Evolutionary conservation across 1,140 invertebrate genomes (phyloP), one percentile per base, ranked within the genome.

Genomic region (Nylanderia fulva): DNA sequence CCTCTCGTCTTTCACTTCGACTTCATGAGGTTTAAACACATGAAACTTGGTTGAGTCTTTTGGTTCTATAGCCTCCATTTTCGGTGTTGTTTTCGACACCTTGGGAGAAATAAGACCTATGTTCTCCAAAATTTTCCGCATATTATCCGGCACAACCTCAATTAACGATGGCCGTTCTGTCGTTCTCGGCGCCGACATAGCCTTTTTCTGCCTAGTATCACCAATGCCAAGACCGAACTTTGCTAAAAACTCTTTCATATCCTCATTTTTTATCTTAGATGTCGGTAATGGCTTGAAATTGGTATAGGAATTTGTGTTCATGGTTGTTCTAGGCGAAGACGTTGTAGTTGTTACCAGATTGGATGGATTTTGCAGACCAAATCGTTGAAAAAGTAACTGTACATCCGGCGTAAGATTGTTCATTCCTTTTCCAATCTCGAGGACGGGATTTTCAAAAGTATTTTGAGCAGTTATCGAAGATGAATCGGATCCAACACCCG

Each of bases 241-340:
- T 0, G 95, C 94, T 24, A 96, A 85, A 39, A 96, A 95, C 13
- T 95, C 93, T 77, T 94, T 95, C 96, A 96, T 96, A 48, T 96
- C 96, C 45, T 94, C 90, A 63, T 95, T 94, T 42, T 92, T 92
- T 0, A 94, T 88, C 5, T 84, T 88, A 11, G 93, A 93, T 15
- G 93, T 93, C 11, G 96, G 96, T 6, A 96, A 85, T 1, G 96
- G 96, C 90, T 96, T 96, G 79, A 96, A 96, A 21, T 93, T 95
- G 0, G 94, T 91, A 83, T 96, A 96, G 0, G 95, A 95, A 61
- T 95, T 93, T 13, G 91, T 93, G 29, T 87, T 48, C 75, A 77
- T 15, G 9, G 84, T 82, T 3, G 86, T 42, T 6, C 13, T 76
- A 6, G 39, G 83, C 1, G 92, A 93, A 1, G 91, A 91, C 0